Evolutionary conservation across 2,888 invertebrate species (phyloP).

Genomic region (Syrphus vitripennis): DNA sequence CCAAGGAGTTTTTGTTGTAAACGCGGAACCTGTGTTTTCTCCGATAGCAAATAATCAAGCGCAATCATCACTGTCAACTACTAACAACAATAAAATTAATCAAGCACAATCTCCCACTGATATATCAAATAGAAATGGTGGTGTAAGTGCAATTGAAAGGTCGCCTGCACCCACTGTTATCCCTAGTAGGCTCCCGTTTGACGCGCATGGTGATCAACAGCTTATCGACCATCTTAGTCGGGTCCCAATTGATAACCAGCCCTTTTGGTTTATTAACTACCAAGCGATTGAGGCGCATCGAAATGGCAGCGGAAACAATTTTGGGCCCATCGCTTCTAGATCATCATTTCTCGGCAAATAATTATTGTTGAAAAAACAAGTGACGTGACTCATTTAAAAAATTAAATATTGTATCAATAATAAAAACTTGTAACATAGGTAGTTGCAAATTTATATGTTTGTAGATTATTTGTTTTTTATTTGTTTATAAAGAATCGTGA

Average conservation of each 20-base stretch:
- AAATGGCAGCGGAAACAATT: constrained; percentile 75
- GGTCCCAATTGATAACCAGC: constrained; percentile 86
- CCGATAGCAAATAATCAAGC: constrained; percentile 42
- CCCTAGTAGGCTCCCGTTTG: constrained; percentile 82
- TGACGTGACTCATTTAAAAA: not conserved
- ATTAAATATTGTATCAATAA: constrained; percentile 3
- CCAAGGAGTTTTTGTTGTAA: constrained; percentile 75
- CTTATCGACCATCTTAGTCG: constrained; percentile 85
- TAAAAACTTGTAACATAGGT: not conserved
- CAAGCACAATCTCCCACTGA: constrained; percentile 7
- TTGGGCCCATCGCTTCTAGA: constrained; percentile 72
- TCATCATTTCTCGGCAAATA: constrained; percentile 75
- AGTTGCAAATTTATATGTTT: not conserved
- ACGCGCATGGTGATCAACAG: constrained; percentile 85
- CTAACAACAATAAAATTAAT: constrained; percentile 18
- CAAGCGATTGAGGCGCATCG: constrained; percentile 85
- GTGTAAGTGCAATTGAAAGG: not conserved
- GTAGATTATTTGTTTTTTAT: no score
- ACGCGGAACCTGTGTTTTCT: constrained; percentile 69
- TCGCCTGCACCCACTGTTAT: not conserved
- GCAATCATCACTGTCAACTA: not conserved
- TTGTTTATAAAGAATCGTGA: no score
- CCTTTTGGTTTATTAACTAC: constrained; percentile 89
- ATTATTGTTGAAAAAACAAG: not conserved
- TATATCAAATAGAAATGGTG: constrained; percentile 13